Evolutionary conservation across 2,888 invertebrate species (phyloP).

Genomic region (Steinernema scapterisci): DNA sequence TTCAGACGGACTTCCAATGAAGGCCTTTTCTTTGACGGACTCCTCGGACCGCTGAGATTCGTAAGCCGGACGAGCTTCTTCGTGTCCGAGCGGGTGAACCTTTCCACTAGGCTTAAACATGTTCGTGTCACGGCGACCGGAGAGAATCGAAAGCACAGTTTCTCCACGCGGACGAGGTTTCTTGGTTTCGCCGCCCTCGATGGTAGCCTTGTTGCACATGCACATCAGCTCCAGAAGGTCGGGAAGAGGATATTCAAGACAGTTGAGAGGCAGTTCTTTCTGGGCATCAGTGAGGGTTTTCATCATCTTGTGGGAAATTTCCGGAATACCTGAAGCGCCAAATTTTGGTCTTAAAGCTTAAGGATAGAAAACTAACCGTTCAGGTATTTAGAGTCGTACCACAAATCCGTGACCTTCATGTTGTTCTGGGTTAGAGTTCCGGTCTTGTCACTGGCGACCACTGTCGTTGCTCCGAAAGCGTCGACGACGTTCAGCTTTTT

Average conservation of each 20-base stretch:
- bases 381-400: constrained; percentile 6
- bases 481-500: constrained; percentile 48
- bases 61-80: neutral
- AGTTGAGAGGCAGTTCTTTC: constrained; percentile 20
- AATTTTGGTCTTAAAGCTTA: neutral
- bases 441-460: constrained; percentile 44
- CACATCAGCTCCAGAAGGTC: constrained; percentile 50
- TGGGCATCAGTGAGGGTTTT: constrained; percentile 25
- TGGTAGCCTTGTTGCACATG: constrained; percentile 44
- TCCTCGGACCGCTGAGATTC: neutral
- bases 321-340: neutral
- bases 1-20: constrained; percentile 50
- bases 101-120: constrained; percentile 16
- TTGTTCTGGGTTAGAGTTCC: constrained; percentile 37
- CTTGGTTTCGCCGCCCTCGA: constrained; percentile 20
- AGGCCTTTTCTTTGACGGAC: constrained; percentile 33
- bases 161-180: constrained; percentile 14
- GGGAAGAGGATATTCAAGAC: constrained; percentile 43
- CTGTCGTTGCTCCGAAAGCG: constrained; percentile 44
- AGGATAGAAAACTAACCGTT: constrained; percentile 7
- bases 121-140: constrained; percentile 31
- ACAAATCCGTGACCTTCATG: constrained; percentile 35
- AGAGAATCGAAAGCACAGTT: constrained; percentile 1
- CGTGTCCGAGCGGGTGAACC: neutral
- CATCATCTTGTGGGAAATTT: neutral